Evolutionary conservation across 2,113 vertebrate genomes (phyloP).

Genomic region (Dicentrarchus labrax): DNA sequence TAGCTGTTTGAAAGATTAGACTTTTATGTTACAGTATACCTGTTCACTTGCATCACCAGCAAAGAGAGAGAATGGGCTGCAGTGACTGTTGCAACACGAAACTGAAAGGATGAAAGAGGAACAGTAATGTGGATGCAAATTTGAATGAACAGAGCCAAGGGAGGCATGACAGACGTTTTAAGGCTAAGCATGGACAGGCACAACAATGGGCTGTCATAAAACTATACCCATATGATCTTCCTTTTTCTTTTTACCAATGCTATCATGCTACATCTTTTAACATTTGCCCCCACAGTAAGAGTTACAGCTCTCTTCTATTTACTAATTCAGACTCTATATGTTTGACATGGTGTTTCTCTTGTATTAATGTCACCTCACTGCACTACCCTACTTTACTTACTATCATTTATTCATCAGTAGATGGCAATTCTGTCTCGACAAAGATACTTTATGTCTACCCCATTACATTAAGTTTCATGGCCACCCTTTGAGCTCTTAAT

Average conservation of each 20-base stretch:
- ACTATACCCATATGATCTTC: neutral
- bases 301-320: neutral
- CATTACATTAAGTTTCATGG: neutral
- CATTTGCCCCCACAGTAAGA: neutral
- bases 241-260: neutral
- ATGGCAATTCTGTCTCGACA: neutral
- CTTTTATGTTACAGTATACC: constrained; percentile 37
- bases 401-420: neutral
- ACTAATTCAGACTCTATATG: neutral
- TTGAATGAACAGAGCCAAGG: constrained; percentile 27
- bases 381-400: neutral
- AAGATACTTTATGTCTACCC: neutral
- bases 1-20: constrained; percentile 20
- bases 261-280: neutral
- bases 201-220: constrained; percentile 16
- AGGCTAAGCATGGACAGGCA: constrained; percentile 14
- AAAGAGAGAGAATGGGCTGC: constrained; percentile 1
- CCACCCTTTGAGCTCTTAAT: neutral
- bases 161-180: constrained; percentile 26
- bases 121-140: constrained; percentile 29
- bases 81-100: constrained; percentile 20
- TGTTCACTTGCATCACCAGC: constrained; percentile 18
- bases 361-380: neutral
- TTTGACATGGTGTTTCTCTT: neutral
- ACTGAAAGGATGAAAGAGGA: constrained; percentile 22